Percentiles rank a stretch among this genome's conserved stretches.
Evolutionary conservation across 2,888 invertebrate genomes (phyloP).

Genomic region (Chloromyia formosa): DNA sequence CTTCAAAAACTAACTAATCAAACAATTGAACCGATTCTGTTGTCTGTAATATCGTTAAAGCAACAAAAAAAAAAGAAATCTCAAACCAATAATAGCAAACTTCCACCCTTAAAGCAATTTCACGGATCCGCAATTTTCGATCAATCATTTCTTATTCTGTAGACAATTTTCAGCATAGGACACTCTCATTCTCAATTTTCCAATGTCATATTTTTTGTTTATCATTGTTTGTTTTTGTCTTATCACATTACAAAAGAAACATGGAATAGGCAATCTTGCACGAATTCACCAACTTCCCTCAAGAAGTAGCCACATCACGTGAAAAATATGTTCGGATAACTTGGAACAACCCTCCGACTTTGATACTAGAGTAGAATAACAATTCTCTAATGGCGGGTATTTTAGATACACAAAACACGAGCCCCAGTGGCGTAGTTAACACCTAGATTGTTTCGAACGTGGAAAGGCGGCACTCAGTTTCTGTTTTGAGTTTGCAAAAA

Average conservation of each 20-base stretch:
- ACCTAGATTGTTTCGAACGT: too few relatives aligned
- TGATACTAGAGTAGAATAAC: conserved; percentile 34
- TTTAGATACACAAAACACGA: conserved; percentile 13
- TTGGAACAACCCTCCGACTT: conserved; percentile 30
- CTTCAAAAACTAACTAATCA: too few relatives aligned
- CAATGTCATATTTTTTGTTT: conserved; percentile 46
- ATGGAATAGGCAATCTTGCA: conserved; percentile 36
- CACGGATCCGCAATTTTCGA: conserved; percentile 48
- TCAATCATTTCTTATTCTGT: conserved; percentile 46
- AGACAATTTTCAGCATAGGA: conserved; percentile 19
- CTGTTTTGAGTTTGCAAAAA: too few relatives aligned
- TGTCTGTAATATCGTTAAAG: too few relatives aligned
- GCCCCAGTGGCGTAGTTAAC: background rate
- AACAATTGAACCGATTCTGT: too few relatives aligned
- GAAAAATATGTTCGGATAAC: conserved; percentile 36
- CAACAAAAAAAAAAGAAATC: too few relatives aligned
- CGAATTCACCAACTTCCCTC: conserved; percentile 7
- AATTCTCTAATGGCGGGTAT: conserved; percentile 15
- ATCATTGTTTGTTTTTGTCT: conserved; percentile 48
- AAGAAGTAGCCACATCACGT: conserved; percentile 36
- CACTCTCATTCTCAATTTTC: conserved; percentile 39
- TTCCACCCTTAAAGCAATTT: conserved; percentile 43
- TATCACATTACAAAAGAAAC: conserved; percentile 44
- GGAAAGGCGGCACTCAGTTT: too few relatives aligned
- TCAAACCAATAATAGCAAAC: too few relatives aligned